Evolutionary conservation across 1,140 invertebrate genomes (phyloP).

Genomic region (Cherax quadricarinatus): DNA sequence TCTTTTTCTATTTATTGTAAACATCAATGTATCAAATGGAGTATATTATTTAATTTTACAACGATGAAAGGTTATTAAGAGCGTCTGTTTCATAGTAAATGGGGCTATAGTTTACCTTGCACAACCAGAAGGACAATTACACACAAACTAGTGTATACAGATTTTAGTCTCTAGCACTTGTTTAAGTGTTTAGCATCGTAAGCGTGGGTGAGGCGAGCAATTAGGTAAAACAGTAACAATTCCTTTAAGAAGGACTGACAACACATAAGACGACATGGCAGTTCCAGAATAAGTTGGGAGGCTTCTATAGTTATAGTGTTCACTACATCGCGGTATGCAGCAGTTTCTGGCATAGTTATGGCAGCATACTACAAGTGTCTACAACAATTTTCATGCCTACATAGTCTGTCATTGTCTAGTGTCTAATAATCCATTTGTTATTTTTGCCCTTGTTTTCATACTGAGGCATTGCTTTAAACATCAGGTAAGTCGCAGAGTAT

Average conservation of each 20-base stretch:
- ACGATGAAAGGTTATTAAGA: conserved; percentile 66
- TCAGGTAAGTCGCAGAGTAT: no score
- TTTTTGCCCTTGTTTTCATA: no score
- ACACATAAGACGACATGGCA: conserved; percentile 15
- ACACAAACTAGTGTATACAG: conserved; percentile 1
- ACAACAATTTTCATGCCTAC: no score
- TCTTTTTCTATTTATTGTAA: conserved; percentile 68
- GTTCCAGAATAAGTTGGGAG: no score
- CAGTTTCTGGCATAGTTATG: no score
- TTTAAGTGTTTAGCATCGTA: not conserved
- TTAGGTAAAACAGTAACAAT: not conserved
- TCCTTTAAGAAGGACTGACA: not conserved
- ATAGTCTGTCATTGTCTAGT: no score
- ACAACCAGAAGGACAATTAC: conserved; percentile 21
- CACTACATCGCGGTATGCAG: no score
- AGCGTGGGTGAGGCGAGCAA: not conserved
- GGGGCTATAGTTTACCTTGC: conserved; percentile 11
- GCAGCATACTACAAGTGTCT: no score
- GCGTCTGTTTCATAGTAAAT: conserved; percentile 3
- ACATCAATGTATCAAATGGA: conserved; percentile 70
- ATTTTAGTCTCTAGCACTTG: conserved; percentile 1
- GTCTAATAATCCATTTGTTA: no score
- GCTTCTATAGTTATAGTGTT: no score
- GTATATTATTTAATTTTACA: conserved; percentile 70
- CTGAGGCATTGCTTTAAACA: no score